phyloP scores from a whole-genome alignment of 2,888 invertebrate species.

The Galeopsomyia nigrocyanea region DNA sequence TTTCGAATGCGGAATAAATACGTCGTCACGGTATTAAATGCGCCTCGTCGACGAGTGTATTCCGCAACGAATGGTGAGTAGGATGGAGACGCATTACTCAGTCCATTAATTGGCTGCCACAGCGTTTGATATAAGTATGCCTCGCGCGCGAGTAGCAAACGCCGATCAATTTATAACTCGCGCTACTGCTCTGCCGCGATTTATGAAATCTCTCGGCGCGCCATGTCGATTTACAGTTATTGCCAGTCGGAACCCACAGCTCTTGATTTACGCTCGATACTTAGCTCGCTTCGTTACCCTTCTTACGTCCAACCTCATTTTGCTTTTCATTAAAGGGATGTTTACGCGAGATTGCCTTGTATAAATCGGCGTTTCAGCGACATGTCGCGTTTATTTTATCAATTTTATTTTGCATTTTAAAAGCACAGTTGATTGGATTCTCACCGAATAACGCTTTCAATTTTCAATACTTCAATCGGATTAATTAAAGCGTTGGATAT shows the following conservation, averaged over 20 bases:
- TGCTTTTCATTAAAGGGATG: conserved; percentile 10
- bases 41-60: background rate
- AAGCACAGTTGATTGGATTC: no score
- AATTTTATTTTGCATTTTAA: no score
- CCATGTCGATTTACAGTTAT: conserved; percentile 33
- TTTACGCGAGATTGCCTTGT: no score
- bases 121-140: conserved; percentile 27
- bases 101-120: conserved; percentile 5
- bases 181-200: conserved; percentile 8
- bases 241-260: background rate
- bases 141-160: background rate
- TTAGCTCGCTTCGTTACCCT: background rate
- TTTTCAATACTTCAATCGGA: no score
- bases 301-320: background rate
- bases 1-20: conserved; percentile 7
- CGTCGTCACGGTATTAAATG: background rate
- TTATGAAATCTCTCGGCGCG: conserved; percentile 34
- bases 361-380: no score
- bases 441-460: no score
- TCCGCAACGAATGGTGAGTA: background rate
- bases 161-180: conserved; percentile 21
- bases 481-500: no score
- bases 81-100: conserved; percentile 10
- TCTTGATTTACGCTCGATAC: conserved; percentile 25
- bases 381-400: no score